Evolutionary conservation across 2,888 invertebrate genomes (phyloP), one percentile per base, ranked within the genome.

Genomic region (Phragmatobia fuliginosa): DNA sequence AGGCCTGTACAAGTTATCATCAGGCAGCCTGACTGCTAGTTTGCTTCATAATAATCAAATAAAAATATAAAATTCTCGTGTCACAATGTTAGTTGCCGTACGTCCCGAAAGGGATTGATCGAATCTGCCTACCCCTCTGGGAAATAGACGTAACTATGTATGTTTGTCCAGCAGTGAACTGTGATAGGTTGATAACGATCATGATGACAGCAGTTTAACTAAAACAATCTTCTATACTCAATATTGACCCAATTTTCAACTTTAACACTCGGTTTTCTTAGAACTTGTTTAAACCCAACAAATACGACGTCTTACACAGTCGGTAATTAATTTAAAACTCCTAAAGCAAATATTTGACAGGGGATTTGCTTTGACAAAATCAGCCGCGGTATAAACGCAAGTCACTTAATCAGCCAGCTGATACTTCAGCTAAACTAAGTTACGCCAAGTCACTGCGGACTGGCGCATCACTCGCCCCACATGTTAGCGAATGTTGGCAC

Each of bases 401-500:
- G 85, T 86, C 85, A 85, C 84, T 85, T 85, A 84, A 86, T 84
- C 86, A 86, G 81, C 52, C 66, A 36, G 59, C 66, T 75, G 80
- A 78, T 75, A 77, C 77, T 80, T 75, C 67, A 76, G 71, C 68
- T 52, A 63, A 78, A 79, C 75, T 78, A 72, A 77, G 79, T 83
- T 77, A 77, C 66, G 74, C 62, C 76, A 73, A 83, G 80, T 83
- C 82, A 83, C 75, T 66, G 69, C 62, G 59, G 67, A 11, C 59
- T 63, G 62, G 63, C 70, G 52, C 66, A 49, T 59, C 60, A 58
- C 59, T 63, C 52, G 41, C 38, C 60, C 52, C 49, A 69, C 60
- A 61, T 72, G 67, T 45, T 64, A 28, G 45, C 45, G 52, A 67
- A 71, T 61, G 71, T 71, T 67, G 60, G 67, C 16, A 25, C 67